Conservation (phyloP, 2,888 invertebrate species). For the Bombylius discolor region DNA sequence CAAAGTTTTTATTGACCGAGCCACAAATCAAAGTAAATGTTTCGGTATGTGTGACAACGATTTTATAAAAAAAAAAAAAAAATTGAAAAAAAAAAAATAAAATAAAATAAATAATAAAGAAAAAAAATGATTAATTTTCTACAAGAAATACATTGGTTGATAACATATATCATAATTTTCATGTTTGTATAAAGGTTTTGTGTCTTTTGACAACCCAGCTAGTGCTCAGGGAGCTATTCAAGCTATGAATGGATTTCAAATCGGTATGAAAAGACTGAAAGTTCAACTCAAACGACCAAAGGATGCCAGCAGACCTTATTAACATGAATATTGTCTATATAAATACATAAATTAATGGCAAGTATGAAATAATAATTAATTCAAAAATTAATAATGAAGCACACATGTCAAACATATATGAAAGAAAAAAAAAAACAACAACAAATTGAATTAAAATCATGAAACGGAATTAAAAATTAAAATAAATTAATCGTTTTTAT, state of each 20-base stretch:
- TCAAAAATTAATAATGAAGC: too few species aligned
- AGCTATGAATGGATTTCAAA: constrained; percentile 99
- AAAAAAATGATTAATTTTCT: too few species aligned
- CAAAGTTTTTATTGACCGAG: constrained; percentile 99
- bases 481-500: too few species aligned
- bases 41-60: constrained; percentile 64
- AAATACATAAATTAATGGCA: too few species aligned
- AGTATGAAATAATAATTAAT: too few species aligned
- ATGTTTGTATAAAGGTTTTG: constrained; percentile 65
- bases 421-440: too few species aligned
- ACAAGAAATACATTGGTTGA: too few species aligned
- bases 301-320: constrained; percentile 96
- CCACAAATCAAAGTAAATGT: constrained; percentile 99
- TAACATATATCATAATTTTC: not conserved
- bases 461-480: too few species aligned
- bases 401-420: too few species aligned
- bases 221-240: constrained; percentile 98
- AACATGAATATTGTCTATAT: constrained; percentile 39
- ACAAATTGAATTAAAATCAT: too few species aligned
- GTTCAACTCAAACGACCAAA: constrained; percentile 98
- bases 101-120: too few species aligned
- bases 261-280: constrained; percentile 99
- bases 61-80: not conserved
- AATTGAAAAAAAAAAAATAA: too few species aligned
- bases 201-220: constrained; percentile 97